Evolutionary conservation across 1,140 invertebrate species (phyloP).

Genomic region (Drosophila eugracilis): DNA sequence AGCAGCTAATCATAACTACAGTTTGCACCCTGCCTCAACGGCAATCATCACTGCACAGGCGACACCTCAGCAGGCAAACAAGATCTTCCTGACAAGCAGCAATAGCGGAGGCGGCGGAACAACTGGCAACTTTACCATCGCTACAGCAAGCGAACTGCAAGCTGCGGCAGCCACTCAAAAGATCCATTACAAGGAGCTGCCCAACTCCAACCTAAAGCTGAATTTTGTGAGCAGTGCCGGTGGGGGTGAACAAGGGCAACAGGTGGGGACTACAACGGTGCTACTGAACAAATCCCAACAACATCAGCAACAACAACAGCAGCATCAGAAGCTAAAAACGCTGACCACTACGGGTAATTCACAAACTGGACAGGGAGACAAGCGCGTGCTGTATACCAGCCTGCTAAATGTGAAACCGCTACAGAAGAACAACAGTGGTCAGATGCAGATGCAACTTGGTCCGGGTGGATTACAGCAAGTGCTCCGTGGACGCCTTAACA

Average conservation of each 20-base stretch:
- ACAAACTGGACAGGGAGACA: constrained; percentile 50
- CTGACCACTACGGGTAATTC: constrained; percentile 39
- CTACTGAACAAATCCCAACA: constrained; percentile 71
- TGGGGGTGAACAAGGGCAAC: constrained; percentile 42
- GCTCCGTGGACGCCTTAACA: constrained; percentile 74
- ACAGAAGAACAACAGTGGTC: constrained; percentile 82
- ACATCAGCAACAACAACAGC: constrained; percentile 67
- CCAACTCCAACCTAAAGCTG: constrained; percentile 79
- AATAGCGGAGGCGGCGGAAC: constrained; percentile 60
- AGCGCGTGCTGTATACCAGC: constrained; percentile 80
- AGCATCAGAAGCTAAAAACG: constrained; percentile 76
- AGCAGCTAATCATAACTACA: constrained; percentile 83
- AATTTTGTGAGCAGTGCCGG: constrained; percentile 71
- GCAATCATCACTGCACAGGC: constrained; percentile 77
- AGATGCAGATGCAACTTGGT: constrained; percentile 80
- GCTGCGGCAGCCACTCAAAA: constrained; percentile 65
- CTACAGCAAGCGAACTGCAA: constrained; percentile 72
- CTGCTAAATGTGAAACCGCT: constrained; percentile 78
- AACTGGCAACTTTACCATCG: constrained; percentile 73
- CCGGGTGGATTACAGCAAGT: constrained; percentile 71
- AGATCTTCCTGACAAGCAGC: constrained; percentile 80
- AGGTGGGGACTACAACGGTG: constrained; percentile 66
- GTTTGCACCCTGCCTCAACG: constrained; percentile 73
- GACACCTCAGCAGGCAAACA: constrained; percentile 68
- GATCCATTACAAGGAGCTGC: constrained; percentile 76